Percentiles rank a stretch among this genome's conserved stretches.
Conservation (phyloP, 2,888 invertebrate species). For the Xestoiulus laeticollis region DNA sequence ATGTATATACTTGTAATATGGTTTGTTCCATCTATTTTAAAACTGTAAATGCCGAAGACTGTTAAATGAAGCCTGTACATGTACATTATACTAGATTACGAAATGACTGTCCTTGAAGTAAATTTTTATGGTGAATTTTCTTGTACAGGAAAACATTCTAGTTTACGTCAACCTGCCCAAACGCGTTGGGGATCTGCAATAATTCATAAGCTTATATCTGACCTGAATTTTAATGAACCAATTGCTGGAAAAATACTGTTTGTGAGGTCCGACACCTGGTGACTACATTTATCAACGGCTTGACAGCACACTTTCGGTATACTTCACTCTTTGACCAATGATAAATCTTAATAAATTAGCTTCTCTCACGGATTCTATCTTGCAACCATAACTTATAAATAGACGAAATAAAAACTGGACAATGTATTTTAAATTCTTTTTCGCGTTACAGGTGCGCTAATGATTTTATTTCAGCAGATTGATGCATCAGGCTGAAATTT, state of each 20-base stretch:
- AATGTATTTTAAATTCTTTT: too few species aligned
- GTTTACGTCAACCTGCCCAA: neutral
- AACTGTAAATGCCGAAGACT: too few species aligned
- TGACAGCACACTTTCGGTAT: neutral
- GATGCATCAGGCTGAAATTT: too few species aligned
- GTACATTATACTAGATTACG: neutral
- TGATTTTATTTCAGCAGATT: too few species aligned
- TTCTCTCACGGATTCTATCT: too few species aligned
- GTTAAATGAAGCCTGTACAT: too few species aligned
- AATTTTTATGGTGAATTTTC: neutral
- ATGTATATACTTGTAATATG: too few species aligned
- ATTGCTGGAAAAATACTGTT: neutral
- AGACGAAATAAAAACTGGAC: too few species aligned
- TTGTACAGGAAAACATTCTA: neutral
- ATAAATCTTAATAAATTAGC: too few species aligned
- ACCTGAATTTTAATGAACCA: neutral
- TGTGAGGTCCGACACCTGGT: neutral
- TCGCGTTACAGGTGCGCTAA: too few species aligned
- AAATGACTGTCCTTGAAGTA: neutral
- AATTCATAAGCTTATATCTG: neutral
- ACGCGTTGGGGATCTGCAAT: neutral
- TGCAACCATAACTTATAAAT: too few species aligned
- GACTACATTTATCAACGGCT: neutral
- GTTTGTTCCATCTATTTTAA: neutral
- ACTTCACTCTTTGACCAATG: too few species aligned